phyloP scores from a whole-genome alignment of 2,113 vertebrate species.

The Bagarius yarrelli region DNA sequence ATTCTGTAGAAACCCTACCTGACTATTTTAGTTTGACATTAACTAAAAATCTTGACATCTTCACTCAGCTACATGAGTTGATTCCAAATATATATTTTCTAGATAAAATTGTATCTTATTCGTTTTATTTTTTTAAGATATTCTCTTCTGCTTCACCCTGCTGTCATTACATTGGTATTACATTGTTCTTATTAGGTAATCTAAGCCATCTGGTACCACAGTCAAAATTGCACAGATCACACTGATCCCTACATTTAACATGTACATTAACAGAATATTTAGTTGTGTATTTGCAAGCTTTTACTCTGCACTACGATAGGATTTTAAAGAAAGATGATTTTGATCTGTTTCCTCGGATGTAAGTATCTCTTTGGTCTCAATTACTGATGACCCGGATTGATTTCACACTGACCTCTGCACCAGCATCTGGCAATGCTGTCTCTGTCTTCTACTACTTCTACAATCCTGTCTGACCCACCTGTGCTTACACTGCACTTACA shows the following conservation, averaged over 20 bases:
- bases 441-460: slow-evolving; percentile 13
- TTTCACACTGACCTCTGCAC: slow-evolving; percentile 32
- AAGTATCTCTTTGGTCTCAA: slow-evolving; percentile 4
- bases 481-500: neutral
- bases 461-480: slow-evolving; percentile 15
- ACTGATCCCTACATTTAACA: neutral
- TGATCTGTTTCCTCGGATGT: neutral
- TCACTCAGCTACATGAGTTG: too few relatives aligned
- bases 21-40: too few relatives aligned
- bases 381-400: slow-evolving; percentile 26
- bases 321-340: neutral
- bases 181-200: too few relatives aligned
- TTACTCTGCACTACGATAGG: neutral
- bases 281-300: neutral
- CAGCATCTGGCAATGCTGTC: slow-evolving; percentile 3
- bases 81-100: too few relatives aligned
- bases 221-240: neutral
- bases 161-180: too few relatives aligned
- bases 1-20: neutral
- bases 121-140: too few relatives aligned
- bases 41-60: too few relatives aligned
- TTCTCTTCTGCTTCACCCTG: too few relatives aligned
- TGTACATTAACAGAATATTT: neutral
- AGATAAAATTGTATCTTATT: too few relatives aligned
- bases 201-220: neutral